Percentiles rank a stretch among this genome's conserved stretches.
Evolutionary conservation across 2,113 vertebrate genomes (phyloP).

Genomic region (Cyanoderma ruficeps): DNA sequence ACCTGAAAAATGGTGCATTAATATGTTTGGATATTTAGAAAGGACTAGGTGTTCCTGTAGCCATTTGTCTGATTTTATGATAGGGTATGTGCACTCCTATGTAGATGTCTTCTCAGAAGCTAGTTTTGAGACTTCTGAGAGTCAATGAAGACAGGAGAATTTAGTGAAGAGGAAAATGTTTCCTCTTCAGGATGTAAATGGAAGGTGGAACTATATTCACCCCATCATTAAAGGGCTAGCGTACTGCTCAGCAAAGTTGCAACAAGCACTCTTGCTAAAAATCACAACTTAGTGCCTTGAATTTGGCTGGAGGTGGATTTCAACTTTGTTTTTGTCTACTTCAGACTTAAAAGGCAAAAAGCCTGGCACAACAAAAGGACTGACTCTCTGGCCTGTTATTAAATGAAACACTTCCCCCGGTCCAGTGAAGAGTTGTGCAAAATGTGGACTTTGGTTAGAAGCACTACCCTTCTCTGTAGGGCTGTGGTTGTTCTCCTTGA

Average conservation of each 20-base stretch:
- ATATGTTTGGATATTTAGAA: background rate
- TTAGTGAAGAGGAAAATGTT: background rate
- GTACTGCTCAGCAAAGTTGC: background rate
- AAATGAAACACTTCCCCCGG: background rate
- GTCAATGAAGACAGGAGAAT: background rate
- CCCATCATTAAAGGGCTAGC: slow-evolving; percentile 3
- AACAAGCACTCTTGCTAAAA: background rate
- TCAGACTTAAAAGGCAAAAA: slow-evolving; percentile 20
- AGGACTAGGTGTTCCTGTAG: background rate
- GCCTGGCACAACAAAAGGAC: background rate
- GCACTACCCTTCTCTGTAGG: background rate
- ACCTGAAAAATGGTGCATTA: background rate
- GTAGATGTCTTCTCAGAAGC: background rate
- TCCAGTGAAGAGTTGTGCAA: background rate
- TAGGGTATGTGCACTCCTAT: background rate
- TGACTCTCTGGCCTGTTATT: background rate
- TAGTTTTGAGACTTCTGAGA: background rate
- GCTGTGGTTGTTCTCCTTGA: background rate
- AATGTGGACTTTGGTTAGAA: background rate
- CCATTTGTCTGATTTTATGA: background rate
- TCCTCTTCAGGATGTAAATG: background rate
- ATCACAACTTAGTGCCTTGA: background rate
- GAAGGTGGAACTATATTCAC: background rate
- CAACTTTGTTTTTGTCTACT: slow-evolving; percentile 5
- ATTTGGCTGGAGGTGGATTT: slow-evolving; percentile 38